These are phyloP conservation scores for Fulmarus glacialis DNA, from an alignment of 2,113 vertebrate species.

Conservation along the genomic window DNA sequence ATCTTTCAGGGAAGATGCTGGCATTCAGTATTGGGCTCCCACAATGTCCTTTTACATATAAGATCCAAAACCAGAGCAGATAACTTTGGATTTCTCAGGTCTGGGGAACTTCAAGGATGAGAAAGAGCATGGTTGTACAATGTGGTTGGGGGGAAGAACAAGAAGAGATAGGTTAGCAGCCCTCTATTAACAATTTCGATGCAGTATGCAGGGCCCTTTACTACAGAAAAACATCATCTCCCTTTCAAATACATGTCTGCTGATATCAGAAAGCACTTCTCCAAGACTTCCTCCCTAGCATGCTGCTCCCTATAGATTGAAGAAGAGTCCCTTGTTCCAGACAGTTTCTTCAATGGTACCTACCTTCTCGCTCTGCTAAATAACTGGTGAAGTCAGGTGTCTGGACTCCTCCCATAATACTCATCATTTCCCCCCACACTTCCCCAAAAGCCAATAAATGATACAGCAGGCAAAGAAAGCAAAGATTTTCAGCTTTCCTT, in stretches of 20 bases:
- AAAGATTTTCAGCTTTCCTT: neutral
- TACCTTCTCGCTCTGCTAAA: neutral
- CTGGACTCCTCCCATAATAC: neutral
- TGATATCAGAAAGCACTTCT: neutral
- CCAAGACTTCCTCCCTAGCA: neutral
- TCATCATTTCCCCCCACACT: neutral
- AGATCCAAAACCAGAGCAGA: neutral
- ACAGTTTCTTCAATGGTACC: neutral
- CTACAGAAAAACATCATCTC: neutral
- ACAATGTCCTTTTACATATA: neutral
- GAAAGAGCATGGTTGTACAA: neutral
- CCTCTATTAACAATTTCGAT: neutral
- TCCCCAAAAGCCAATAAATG: neutral
- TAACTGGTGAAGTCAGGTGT: neutral
- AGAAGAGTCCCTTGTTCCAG: neutral
- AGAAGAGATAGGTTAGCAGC: neutral
- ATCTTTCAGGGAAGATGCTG: neutral
- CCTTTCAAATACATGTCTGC: neutral
- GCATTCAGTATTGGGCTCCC: neutral
- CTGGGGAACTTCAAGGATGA: neutral
- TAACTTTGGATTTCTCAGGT: neutral
- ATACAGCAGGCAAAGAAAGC: neutral
- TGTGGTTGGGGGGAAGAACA: neutral
- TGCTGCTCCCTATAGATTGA: neutral
- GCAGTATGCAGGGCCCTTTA: neutral